Conservation (phyloP, 2,888 invertebrate genomes). For the Cheilosia grossa region DNA sequence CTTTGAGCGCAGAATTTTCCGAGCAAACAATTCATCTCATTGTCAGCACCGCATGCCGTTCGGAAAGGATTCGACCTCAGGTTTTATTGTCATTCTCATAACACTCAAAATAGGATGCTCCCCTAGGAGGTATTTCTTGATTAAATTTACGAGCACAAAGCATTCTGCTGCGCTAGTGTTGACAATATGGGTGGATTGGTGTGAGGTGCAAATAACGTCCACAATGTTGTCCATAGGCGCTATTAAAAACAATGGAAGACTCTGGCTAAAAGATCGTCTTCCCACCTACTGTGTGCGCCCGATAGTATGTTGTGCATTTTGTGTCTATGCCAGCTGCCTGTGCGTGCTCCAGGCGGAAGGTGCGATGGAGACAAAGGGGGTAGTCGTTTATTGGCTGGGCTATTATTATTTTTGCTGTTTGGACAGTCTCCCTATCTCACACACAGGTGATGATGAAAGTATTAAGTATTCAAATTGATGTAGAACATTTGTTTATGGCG, state of each 20-base stretch:
- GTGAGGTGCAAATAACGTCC: background rate
- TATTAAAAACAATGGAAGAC: slow-evolving; percentile 16
- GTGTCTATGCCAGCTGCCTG: no score
- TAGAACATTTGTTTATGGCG: background rate
- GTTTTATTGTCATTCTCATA: slow-evolving; percentile 58
- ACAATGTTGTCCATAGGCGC: slow-evolving; percentile 1
- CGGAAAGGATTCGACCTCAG: slow-evolving; percentile 48
- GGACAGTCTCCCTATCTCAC: background rate
- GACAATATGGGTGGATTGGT: slow-evolving; percentile 1
- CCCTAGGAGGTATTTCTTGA: slow-evolving; percentile 66
- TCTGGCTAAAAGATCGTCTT: background rate
- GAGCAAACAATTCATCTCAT: slow-evolving; percentile 56
- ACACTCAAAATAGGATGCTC: slow-evolving; percentile 36
- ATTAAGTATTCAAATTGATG: slow-evolving; percentile 32
- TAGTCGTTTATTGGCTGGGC: slow-evolving; percentile 2
- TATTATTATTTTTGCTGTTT: slow-evolving; percentile 40
- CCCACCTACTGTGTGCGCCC: no score
- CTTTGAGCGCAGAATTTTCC: slow-evolving; percentile 29
- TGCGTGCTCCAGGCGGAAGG: background rate
- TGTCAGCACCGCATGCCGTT: slow-evolving; percentile 36
- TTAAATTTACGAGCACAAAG: slow-evolving; percentile 64
- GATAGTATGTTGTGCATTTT: no score
- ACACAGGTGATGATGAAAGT: slow-evolving; percentile 31
- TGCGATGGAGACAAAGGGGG: background rate
- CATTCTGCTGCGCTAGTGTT: slow-evolving; percentile 13